Base-by-base conservation (phyloP, 2,888 invertebrate species). In the Dryadula phaetusa region DNA sequence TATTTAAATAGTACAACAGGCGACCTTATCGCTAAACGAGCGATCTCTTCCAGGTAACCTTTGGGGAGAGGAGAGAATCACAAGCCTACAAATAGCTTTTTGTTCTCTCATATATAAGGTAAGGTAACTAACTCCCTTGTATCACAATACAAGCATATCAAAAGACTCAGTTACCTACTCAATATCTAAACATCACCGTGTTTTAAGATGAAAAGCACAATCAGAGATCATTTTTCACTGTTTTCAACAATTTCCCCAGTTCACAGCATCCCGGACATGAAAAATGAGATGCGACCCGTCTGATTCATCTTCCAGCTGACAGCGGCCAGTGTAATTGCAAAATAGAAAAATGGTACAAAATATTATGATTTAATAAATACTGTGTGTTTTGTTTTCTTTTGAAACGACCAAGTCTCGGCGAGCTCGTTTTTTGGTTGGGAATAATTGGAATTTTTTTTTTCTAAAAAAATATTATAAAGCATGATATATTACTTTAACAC, bases 161-260 rank as follows among this genome's bases (percentile, higher is more conserved):
- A 22, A 56, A 40, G 8, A n/a, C 28, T 56, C 8, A 37, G 37
- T 56, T 22, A 18, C 7, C 20, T n/a, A 34, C 25, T 46, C 37
- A 20, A 46, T 18, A 16, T 64, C 20, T 54, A 56, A 56, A 25
- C 56, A 56, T 12, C 40, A 8, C n/a, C 22, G 56, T 56, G 40
- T 64, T 56, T 46, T 56, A 64, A 56, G 32, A 56, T 58, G 56
- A 56, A 56, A 37, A 25, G 58, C 8, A 61, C 60, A 62, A 66
- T 69, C 58, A 56, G 61, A 64, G 61, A 63, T 66, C 40, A 70
- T 66, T 66, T 66, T 62, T 66, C 66, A 70, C 47, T 37, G 53
- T 69, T 70, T 66, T 63, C 64, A 64, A 64, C 66, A 66, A 66
- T 63, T 53, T 28, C 44, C 56, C 46, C 58, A 63, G 47, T 66